A percentile compares a stretch with the other conserved stretches of the same genome.
phyloP scores from a whole-genome alignment of 1,140 invertebrate species.

The Bombyx mandarina region DNA sequence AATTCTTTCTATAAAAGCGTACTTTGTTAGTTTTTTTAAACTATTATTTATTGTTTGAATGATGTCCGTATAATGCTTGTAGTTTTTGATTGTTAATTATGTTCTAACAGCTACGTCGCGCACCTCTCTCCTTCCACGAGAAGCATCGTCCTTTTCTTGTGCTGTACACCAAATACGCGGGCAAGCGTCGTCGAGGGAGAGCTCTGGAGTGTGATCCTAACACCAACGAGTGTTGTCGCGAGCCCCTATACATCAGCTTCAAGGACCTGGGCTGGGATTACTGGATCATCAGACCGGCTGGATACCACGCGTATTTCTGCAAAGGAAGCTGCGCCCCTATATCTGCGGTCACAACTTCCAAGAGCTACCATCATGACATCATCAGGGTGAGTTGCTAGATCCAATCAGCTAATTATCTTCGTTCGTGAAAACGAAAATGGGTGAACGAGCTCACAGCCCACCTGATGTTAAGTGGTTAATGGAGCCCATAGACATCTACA shows the following conservation, averaged over 20 bases:
- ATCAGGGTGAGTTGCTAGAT: slow-evolving; percentile 74
- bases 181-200: slow-evolving; percentile 74
- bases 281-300: slow-evolving; percentile 86
- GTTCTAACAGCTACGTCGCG: slow-evolving; percentile 60
- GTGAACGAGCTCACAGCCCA: too few relatives aligned
- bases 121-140: slow-evolving; percentile 75
- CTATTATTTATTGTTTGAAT: too few relatives aligned
- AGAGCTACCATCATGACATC: slow-evolving; percentile 78
- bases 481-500: too few relatives aligned
- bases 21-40: too few relatives aligned
- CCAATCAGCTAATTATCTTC: too few relatives aligned
- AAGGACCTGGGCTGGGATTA: slow-evolving; percentile 88
- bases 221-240: slow-evolving; percentile 84
- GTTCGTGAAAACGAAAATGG: too few relatives aligned
- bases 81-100: not conserved
- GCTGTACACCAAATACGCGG: slow-evolving; percentile 76
- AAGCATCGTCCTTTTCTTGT: slow-evolving; percentile 81
- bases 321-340: slow-evolving; percentile 82
- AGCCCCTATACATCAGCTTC: slow-evolving; percentile 86
- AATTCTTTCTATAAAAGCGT: too few relatives aligned
- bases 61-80: too few relatives aligned
- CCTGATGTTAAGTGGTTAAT: too few relatives aligned
- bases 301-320: slow-evolving; percentile 89
- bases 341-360: slow-evolving; percentile 76
- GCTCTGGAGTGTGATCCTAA: slow-evolving; percentile 79